phyloP scores from a whole-genome alignment of 2,888 invertebrate genomes.

The Lathronympha strigana region DNA sequence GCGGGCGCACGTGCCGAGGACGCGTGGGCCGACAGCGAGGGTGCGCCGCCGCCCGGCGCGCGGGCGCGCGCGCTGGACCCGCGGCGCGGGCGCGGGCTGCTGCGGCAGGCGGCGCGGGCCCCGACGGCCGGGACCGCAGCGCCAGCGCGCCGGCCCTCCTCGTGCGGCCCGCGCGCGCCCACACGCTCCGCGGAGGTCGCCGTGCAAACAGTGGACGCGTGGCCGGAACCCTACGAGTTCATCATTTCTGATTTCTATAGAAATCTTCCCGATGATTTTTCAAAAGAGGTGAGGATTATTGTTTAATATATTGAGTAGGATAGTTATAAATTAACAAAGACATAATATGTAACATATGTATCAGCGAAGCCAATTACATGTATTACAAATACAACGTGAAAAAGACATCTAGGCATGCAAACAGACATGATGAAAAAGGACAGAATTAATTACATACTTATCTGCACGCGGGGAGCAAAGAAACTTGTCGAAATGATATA shows the following conservation, averaged over 20 bases:
- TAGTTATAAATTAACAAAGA: no score
- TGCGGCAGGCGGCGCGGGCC: conserved; percentile 39
- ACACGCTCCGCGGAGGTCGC: conserved; percentile 48
- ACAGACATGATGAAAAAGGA: no score
- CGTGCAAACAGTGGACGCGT: conserved; percentile 88
- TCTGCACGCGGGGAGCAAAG: no score
- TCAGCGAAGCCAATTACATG: no score
- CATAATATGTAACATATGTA: no score
- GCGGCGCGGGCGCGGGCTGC: conserved; percentile 44
- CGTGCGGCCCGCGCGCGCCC: conserved; percentile 15
- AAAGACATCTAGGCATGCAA: no score
- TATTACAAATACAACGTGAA: no score
- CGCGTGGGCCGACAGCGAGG: conserved; percentile 49
- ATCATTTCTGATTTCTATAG: conserved; percentile 88
- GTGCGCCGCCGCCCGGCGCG: conserved; percentile 46
- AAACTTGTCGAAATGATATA: no score
- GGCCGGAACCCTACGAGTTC: conserved; percentile 90
- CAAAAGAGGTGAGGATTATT: conserved; percentile 52
- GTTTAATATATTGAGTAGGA: background rate
- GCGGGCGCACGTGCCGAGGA: conserved; percentile 51
- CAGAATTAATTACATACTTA: no score
- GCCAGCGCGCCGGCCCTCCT: conserved; percentile 37
- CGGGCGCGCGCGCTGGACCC: conserved; percentile 41
- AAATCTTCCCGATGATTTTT: conserved; percentile 58
- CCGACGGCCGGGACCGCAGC: conserved; percentile 29